Conservation (phyloP, 2,888 invertebrate species). For the Hirtodrosophila trivittata region DNA sequence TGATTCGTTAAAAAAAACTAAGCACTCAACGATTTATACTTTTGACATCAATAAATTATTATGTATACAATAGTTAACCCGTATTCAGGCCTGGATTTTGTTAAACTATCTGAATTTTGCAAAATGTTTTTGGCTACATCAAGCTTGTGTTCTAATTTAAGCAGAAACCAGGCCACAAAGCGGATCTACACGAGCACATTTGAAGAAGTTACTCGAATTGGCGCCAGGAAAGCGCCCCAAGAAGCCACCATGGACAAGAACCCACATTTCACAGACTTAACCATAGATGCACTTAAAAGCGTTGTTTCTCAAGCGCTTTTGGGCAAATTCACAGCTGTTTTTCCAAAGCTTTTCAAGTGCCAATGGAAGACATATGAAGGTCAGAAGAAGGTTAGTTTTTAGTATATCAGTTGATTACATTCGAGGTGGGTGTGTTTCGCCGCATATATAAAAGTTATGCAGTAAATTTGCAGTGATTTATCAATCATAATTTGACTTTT, state of each 20-base stretch:
- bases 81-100: no score
- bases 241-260: constrained; percentile 54
- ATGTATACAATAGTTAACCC: no score
- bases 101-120: no score
- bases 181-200: neutral
- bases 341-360: constrained; percentile 70
- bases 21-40: no score
- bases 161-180: neutral
- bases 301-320: constrained; percentile 54
- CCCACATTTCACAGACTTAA: constrained; percentile 31
- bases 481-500: constrained; percentile 47
- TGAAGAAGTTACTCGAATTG: neutral
- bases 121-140: neutral
- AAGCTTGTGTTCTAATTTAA: neutral
- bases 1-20: no score
- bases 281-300: constrained; percentile 51
- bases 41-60: no score
- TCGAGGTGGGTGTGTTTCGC: constrained; percentile 67
- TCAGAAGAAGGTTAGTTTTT: constrained; percentile 77
- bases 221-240: neutral
- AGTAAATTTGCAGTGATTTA: constrained; percentile 36
- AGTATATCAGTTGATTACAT: constrained; percentile 61
- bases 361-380: constrained; percentile 74
- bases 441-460: constrained; percentile 24
- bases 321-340: constrained; percentile 73